Conservation (phyloP, 2,888 invertebrate species). For the Sarcophaga caerulescens region DNA sequence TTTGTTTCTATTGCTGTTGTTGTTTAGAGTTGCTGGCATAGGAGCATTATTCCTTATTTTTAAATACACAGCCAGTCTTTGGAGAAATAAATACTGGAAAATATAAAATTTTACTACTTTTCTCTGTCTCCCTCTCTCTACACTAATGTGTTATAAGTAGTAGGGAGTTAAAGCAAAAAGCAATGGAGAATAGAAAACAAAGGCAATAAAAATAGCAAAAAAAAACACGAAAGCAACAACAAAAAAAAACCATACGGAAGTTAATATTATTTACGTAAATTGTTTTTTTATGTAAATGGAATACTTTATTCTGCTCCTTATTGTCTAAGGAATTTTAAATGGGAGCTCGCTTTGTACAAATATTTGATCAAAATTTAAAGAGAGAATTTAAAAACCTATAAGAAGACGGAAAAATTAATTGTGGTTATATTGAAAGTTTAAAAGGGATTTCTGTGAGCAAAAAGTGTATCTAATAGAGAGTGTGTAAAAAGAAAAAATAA, state of each 20-base stretch:
- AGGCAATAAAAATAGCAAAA: slow-evolving; percentile 1
- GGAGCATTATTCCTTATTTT: background rate
- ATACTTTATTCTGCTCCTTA: background rate
- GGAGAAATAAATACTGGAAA: slow-evolving; percentile 39
- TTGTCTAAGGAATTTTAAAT: too few relatives aligned
- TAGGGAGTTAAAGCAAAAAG: background rate
- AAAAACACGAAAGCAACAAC: background rate
- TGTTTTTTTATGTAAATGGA: slow-evolving; percentile 51
- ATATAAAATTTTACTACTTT: slow-evolving; percentile 30
- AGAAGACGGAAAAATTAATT: too few relatives aligned
- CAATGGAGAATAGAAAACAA: background rate
- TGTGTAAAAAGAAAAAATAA: background rate
- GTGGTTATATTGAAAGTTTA: background rate
- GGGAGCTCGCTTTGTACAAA: too few relatives aligned
- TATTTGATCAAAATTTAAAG: too few relatives aligned
- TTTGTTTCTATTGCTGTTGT: too few relatives aligned
- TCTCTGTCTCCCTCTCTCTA: background rate
- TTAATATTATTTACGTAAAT: slow-evolving; percentile 46
- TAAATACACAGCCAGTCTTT: slow-evolving; percentile 18
- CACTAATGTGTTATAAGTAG: slow-evolving; percentile 27
- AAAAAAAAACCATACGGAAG: slow-evolving; percentile 38
- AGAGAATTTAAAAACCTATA: too few relatives aligned
- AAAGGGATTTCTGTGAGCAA: background rate
- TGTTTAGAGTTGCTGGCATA: background rate
- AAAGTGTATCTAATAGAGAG: background rate